These are phyloP conservation scores for Drepana falcataria DNA, from an alignment of 2,888 invertebrate species.

Conservation along the genomic window DNA sequence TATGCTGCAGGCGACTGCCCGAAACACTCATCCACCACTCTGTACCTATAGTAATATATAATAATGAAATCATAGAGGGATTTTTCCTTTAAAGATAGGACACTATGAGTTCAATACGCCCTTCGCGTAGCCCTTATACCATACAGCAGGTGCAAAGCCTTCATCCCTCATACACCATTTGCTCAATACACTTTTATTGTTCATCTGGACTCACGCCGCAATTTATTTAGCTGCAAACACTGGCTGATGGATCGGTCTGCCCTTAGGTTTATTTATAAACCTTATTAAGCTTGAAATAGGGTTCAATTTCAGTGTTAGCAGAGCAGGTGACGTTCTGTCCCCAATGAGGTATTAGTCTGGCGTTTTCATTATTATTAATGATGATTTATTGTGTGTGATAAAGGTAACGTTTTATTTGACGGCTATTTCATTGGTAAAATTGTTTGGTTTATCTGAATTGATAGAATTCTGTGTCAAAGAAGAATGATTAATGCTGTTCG, in stretches of 20 bases:
- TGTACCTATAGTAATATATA: too few relatives aligned
- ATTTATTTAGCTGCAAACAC: conserved; percentile 1
- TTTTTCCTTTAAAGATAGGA: too few relatives aligned
- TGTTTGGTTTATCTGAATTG: too few relatives aligned
- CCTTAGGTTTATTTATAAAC: not conserved
- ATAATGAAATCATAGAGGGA: too few relatives aligned
- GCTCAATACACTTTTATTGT: conserved; percentile 16
- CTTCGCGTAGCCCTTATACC: too few relatives aligned
- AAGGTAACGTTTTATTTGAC: too few relatives aligned
- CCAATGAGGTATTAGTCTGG: not conserved
- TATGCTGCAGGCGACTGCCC: too few relatives aligned
- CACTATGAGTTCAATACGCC: too few relatives aligned
- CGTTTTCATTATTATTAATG: not conserved
- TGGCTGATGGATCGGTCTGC: not conserved
- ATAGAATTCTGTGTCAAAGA: too few relatives aligned
- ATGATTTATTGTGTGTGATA: not conserved
- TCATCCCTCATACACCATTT: conserved; percentile 10
- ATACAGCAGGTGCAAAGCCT: not conserved
- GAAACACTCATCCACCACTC: too few relatives aligned
- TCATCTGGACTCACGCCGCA: conserved; percentile 5
- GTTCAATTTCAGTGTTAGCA: not conserved
- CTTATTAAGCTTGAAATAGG: not conserved
- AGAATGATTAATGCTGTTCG: too few relatives aligned
- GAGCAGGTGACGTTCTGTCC: not conserved
- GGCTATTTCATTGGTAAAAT: too few relatives aligned